A percentile compares a stretch with the other conserved stretches of the same genome.
These are phyloP conservation scores for Panagrolaimus sp. DNA, from an alignment of 1,140 invertebrate species.

Conservation along the genomic window DNA sequence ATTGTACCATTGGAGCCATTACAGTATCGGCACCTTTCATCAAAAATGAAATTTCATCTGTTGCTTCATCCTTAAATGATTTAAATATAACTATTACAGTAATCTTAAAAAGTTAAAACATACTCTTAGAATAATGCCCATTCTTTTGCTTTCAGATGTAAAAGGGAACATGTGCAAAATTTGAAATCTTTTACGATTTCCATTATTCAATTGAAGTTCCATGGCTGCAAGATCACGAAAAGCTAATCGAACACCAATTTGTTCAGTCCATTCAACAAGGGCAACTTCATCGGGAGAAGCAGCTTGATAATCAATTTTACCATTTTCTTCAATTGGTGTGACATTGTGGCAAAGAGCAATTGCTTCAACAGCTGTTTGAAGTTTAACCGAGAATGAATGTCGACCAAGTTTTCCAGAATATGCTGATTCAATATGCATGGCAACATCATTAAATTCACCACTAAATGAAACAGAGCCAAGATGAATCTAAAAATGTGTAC, in stretches of 20 bases:
- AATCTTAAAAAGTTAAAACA: no score
- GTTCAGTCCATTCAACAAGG: constrained; percentile 73
- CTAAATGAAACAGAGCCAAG: constrained; percentile 57
- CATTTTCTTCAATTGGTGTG: constrained; percentile 83
- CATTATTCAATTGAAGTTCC: constrained; percentile 72
- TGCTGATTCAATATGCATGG: constrained; percentile 52
- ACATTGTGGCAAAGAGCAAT: constrained; percentile 97
- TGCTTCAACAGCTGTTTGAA: constrained; percentile 76
- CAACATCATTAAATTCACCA: constrained; percentile 54
- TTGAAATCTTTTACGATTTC: constrained; percentile 71
- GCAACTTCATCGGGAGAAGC: constrained; percentile 95
- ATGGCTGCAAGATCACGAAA: constrained; percentile 73
- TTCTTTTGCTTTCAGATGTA: constrained; percentile 93
- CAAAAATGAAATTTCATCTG: constrained; percentile 86
- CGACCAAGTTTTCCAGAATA: constrained; percentile 53
- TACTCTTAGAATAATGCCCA: constrained; percentile 95
- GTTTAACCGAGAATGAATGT: constrained; percentile 55
- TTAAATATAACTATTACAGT: no score
- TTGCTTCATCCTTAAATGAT: constrained; percentile 74
- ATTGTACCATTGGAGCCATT: constrained; percentile 83
- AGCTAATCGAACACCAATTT: constrained; percentile 67
- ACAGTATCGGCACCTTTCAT: constrained; percentile 96
- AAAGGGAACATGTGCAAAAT: constrained; percentile 96
- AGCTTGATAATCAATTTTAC: constrained; percentile 70
- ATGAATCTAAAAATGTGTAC: constrained; percentile 43